A percentile compares a stretch with the other conserved stretches of the same genome.
These are phyloP conservation scores for Cinara cedri DNA, from an alignment of 2,888 invertebrate species.

Conservation along the genomic window DNA sequence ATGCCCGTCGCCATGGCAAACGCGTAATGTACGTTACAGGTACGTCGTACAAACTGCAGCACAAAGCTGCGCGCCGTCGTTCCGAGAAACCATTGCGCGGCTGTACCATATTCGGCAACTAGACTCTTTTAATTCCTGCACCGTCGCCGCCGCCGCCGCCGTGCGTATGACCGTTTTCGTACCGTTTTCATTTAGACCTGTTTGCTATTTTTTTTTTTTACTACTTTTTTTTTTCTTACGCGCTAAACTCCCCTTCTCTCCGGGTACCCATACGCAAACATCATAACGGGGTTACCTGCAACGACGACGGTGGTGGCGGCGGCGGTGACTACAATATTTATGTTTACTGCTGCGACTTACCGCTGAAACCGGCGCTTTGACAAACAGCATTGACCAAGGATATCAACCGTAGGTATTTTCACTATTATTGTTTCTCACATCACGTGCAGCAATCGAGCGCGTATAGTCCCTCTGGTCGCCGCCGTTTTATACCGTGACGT, in stretches of 20 bases:
- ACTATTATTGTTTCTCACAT: slow-evolving; percentile 14
- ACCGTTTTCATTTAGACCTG: slow-evolving; percentile 50
- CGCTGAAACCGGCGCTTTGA: background rate
- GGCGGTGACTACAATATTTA: background rate
- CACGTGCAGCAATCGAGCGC: slow-evolving; percentile 5
- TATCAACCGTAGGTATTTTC: slow-evolving; percentile 27
- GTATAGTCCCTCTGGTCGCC: background rate
- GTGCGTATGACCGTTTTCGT: slow-evolving; percentile 40
- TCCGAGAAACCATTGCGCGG: slow-evolving; percentile 37
- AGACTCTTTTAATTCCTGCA: slow-evolving; percentile 31
- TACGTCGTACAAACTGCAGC: background rate
- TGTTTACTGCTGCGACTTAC: background rate
- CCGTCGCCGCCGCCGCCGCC: background rate
- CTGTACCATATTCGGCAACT: slow-evolving; percentile 52
- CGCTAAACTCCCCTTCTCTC: slow-evolving; percentile 18
- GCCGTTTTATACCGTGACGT: background rate
- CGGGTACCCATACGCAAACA: background rate
- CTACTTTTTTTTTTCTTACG: slow-evolving; percentile 12
- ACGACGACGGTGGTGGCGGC: background rate
- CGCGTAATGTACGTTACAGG: slow-evolving; percentile 12
- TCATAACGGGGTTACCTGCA: background rate
- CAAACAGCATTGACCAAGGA: slow-evolving; percentile 52
- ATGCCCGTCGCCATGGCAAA: slow-evolving; percentile 29
- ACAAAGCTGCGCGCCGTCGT: slow-evolving; percentile 8
- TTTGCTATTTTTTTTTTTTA: slow-evolving; percentile 24